These are phyloP conservation scores for Drosophila emarginata DNA, from an alignment of 2,888 invertebrate genomes.

Conservation along the genomic window DNA sequence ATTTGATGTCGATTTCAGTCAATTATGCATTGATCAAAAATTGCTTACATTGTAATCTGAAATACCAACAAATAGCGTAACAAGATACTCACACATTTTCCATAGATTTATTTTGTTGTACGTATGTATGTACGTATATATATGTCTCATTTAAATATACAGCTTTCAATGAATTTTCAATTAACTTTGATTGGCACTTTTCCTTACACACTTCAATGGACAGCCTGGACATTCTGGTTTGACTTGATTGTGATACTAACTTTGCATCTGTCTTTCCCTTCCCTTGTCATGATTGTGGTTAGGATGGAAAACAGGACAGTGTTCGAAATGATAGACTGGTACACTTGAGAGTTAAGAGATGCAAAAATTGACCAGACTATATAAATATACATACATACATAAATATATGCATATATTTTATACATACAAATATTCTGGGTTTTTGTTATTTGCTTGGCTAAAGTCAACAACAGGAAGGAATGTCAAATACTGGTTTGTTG, in stretches of 20 bases:
- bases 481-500: slow-evolving; percentile 41
- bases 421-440: slow-evolving; percentile 12
- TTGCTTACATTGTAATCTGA: slow-evolving; percentile 71
- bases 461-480: slow-evolving; percentile 52
- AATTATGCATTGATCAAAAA: slow-evolving; percentile 54
- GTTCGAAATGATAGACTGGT: slow-evolving; percentile 45
- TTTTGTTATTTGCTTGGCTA: slow-evolving; percentile 50
- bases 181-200: slow-evolving; percentile 76
- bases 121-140: slow-evolving; percentile 37
- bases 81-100: slow-evolving; percentile 15
- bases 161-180: slow-evolving; percentile 77
- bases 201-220: slow-evolving; percentile 53
- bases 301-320: slow-evolving; percentile 13
- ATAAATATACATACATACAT: neutral
- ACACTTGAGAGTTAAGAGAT: slow-evolving; percentile 36
- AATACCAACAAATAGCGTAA: slow-evolving; percentile 54
- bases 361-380: slow-evolving; percentile 28
- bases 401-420: neutral
- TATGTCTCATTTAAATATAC: slow-evolving; percentile 71
- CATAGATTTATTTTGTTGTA: slow-evolving; percentile 26
- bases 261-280: neutral
- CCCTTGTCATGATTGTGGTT: slow-evolving; percentile 26
- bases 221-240: slow-evolving; percentile 1
- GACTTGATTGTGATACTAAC: slow-evolving; percentile 1
- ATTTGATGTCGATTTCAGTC: slow-evolving; percentile 17